phyloP scores from a whole-genome alignment of 1,140 invertebrate genomes.

The Maconellicoccus hirsutus region DNA sequence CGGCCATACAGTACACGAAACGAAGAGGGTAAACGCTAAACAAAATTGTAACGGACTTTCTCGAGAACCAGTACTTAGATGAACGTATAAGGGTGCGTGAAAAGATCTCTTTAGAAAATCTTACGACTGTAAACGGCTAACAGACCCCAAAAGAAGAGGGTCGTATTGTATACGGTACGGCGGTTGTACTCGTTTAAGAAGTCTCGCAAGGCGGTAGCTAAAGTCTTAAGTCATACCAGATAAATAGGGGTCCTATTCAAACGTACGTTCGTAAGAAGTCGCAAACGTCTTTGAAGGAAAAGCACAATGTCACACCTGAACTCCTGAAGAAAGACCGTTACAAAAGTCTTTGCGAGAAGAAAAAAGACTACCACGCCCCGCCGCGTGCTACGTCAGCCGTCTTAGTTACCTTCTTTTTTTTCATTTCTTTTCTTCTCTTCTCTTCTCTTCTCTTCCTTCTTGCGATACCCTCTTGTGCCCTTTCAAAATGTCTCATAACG shows the following conservation, averaged over 20 bases:
- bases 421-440: too few relatives aligned
- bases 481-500: too few relatives aligned
- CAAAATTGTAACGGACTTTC: not conserved
- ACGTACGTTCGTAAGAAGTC: not conserved
- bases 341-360: not conserved
- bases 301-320: not conserved
- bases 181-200: not conserved
- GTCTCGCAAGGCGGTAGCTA: not conserved
- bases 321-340: not conserved
- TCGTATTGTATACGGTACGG: not conserved
- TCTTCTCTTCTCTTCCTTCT: too few relatives aligned
- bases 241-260: slow-evolving; percentile 2
- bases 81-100: not conserved
- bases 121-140: not conserved
- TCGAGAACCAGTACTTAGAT: not conserved
- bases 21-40: not conserved
- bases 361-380: not conserved
- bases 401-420: not conserved
- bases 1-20: too few relatives aligned
- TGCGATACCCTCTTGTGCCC: too few relatives aligned
- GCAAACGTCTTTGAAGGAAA: slow-evolving; percentile 6
- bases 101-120: slow-evolving; percentile 4
- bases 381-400: not conserved
- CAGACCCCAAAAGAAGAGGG: not conserved
- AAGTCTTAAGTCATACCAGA: slow-evolving; percentile 2